Evolutionary conservation across 2,797 vertebrate species (phyloP), one percentile per base, ranked within the genome.

Genomic region (Hirundo rustica): DNA sequence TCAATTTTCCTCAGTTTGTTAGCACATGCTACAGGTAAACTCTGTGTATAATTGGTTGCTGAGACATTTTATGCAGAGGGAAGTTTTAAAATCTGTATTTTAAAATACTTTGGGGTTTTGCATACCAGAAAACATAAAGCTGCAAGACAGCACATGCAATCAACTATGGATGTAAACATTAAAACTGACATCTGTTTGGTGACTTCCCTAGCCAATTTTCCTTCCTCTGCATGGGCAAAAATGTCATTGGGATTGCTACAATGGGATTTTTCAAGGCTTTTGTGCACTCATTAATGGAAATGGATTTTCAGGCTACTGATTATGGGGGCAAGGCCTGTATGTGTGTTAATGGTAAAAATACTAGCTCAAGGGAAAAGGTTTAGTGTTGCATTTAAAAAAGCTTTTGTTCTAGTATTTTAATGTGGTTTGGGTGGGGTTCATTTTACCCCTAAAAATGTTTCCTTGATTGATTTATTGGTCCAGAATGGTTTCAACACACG

Each of bases 371-470:
- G 48, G 20, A 71, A 32, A 79, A 85, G 26, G 21, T 77, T 83
- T 53, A 38, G 18, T 40, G 18, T 88, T 85, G 48, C 13, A 23
- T 13, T 21, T 36, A 16, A 47, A 32, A 61, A 54, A 72, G 32
- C 12, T 54, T 66, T 78, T 2, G 0, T 15, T 16, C 18, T 54
- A 22, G 5, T 4, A 2, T 76, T 87, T 84, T 88, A 62, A 27
- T 0, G 0, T 38, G 20, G 6, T 58, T 71, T 54, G 22, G 4
- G 25, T 85, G 50, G 11, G 55, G 44, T 21, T 65, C 2, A 0
- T 84, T 71, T 67, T 68, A 27, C 20, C 26, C 48, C 61, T n/a
- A 30, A 32, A 76, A 25, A 26, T 36, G 19, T 71, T 53, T 53
- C 19, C 19, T 71, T 66, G 27, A 40, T 64, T 81, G 25, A 25